phyloP scores from a whole-genome alignment of 2,888 invertebrate species.

The Nomada fucata region DNA sequence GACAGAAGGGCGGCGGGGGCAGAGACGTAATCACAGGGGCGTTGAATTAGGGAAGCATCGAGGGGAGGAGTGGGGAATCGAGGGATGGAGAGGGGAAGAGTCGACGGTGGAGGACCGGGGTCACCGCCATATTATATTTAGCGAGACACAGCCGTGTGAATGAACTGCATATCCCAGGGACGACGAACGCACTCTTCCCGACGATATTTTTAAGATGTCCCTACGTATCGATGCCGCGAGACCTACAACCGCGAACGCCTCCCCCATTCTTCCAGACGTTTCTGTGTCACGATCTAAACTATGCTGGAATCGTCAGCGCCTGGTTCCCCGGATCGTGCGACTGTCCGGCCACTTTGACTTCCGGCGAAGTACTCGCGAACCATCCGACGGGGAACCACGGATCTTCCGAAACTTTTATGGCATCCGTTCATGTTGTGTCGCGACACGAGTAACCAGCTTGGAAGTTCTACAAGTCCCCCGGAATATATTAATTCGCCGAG shows the following conservation, averaged over 20 bases:
- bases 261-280: background rate
- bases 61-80: slow-evolving; percentile 49
- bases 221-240: background rate
- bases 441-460: no score
- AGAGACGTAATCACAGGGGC: slow-evolving; percentile 79
- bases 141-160: slow-evolving; percentile 81
- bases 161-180: slow-evolving; percentile 80
- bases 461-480: no score
- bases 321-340: no score
- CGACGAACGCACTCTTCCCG: slow-evolving; percentile 66
- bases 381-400: no score
- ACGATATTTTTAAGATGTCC: slow-evolving; percentile 38
- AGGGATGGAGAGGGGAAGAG: slow-evolving; percentile 55
- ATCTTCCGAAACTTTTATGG: no score
- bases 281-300: background rate
- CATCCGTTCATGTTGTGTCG: no score
- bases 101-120: slow-evolving; percentile 71
- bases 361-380: no score
- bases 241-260: no score
- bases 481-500: no score
- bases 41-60: slow-evolving; percentile 78
- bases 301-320: background rate
- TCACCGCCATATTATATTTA: slow-evolving; percentile 82
- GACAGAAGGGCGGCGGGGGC: slow-evolving; percentile 59
- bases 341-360: background rate